Percentiles rank a stretch among this genome's conserved stretches.
These are phyloP conservation scores for Drosophila paracracens DNA, from an alignment of 2,888 invertebrate species.

Conservation along the genomic window DNA sequence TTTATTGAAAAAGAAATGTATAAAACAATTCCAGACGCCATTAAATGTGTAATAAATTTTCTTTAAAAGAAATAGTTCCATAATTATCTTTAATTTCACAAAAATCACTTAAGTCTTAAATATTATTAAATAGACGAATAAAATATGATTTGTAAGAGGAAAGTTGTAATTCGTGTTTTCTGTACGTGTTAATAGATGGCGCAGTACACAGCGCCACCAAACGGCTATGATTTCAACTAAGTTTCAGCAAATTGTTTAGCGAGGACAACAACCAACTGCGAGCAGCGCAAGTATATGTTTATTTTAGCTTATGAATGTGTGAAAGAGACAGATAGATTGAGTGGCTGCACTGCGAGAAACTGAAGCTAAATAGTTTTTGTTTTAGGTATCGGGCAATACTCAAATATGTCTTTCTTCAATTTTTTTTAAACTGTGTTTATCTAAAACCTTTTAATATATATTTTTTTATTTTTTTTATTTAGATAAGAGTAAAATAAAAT, in stretches of 20 bases:
- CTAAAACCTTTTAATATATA: too few species aligned
- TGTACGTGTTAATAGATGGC: constrained; percentile 9
- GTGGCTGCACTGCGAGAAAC: constrained; percentile 31
- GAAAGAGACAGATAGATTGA: constrained; percentile 6
- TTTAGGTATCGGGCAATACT: neutral
- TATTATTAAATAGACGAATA: neutral
- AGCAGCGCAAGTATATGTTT: constrained; percentile 1
- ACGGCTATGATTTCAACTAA: neutral
- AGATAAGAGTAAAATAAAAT: neutral
- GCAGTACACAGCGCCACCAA: neutral
- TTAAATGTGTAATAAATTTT: neutral
- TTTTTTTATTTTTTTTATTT: neutral
- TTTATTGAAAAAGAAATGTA: neutral
- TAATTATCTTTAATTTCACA: neutral
- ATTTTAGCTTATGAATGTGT: neutral
- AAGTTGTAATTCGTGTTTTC: neutral
- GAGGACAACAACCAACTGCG: constrained; percentile 23
- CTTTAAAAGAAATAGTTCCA: neutral
- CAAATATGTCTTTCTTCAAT: neutral
- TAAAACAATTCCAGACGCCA: neutral
- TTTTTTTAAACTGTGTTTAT: neutral
- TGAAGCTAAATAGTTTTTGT: neutral
- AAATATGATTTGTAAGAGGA: neutral
- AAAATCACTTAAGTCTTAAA: neutral
- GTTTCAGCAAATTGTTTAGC: neutral